A percentile compares a stretch with the other conserved stretches of the same genome.
Conservation (phyloP, 2,888 invertebrate genomes). For the Aphodius granarius region DNA sequence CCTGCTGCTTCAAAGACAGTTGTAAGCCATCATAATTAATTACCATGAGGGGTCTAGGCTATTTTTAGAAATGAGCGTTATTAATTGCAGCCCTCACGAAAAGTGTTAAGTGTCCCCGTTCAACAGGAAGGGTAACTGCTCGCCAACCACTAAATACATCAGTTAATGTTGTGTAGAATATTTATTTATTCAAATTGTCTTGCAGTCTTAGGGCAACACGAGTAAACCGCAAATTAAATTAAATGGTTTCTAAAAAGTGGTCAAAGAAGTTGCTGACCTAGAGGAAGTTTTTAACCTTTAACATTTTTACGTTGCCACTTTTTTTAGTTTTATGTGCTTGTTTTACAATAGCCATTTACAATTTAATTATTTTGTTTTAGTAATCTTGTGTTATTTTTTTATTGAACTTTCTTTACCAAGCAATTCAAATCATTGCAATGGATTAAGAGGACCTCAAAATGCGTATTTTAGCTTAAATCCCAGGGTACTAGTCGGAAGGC, state of each 20-base stretch:
- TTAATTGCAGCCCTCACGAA: neutral
- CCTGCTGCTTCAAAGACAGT: neutral
- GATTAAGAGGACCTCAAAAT: too few species aligned
- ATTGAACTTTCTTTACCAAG: too few species aligned
- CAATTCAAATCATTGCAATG: too few species aligned
- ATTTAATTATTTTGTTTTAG: neutral
- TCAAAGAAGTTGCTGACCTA: neutral
- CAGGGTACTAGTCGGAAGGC: too few species aligned
- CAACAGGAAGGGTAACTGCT: neutral
- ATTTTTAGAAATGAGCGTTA: conserved; percentile 10
- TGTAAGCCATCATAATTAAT: conserved; percentile 3
- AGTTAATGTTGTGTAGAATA: neutral
- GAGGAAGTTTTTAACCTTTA: neutral
- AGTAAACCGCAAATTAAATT: neutral
- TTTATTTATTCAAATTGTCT: neutral
- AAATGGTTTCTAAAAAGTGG: neutral
- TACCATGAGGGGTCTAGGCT: conserved; percentile 10
- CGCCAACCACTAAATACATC: neutral
- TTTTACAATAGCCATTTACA: neutral
- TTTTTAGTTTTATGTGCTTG: neutral
- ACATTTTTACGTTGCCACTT: neutral
- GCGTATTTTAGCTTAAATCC: too few species aligned
- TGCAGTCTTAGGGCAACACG: neutral
- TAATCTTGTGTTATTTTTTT: too few species aligned
- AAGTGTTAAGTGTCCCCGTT: neutral